Evolutionary conservation across 2,797 vertebrate species (phyloP).

Genomic region (Schizopygopsis pylzovi): DNA sequence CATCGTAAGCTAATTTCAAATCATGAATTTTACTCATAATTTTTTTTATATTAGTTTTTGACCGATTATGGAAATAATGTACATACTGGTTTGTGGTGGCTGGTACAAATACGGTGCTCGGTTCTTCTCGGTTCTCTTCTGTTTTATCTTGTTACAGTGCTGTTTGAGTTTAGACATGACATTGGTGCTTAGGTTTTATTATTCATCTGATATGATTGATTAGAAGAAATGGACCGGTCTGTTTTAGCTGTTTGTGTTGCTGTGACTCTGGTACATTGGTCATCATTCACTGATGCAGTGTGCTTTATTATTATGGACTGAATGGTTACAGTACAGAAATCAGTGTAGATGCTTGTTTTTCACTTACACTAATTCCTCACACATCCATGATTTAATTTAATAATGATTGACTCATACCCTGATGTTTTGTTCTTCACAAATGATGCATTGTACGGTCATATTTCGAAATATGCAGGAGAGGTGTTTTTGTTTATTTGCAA

Average conservation of each 20-base stretch:
- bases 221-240: neutral
- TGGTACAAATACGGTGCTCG: conserved; percentile 40
- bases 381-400: neutral
- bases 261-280: neutral
- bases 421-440: neutral
- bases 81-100: neutral
- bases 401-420: neutral
- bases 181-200: conserved; percentile 20
- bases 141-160: conserved; percentile 15
- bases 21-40: conserved; percentile 14
- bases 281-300: neutral
- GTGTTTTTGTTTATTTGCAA: conserved; percentile 7
- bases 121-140: neutral
- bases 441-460: neutral
- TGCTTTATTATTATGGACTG: conserved; percentile 4
- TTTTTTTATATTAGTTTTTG: neutral
- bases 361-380: neutral
- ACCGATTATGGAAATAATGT: neutral
- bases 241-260: neutral
- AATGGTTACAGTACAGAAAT: neutral
- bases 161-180: neutral
- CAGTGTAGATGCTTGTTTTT: neutral
- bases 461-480: neutral
- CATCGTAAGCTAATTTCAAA: conserved; percentile 2
- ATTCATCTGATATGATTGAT: neutral